Base-by-base conservation (phyloP, 2,113 vertebrate genomes). In the Apteryx mantelli region DNA sequence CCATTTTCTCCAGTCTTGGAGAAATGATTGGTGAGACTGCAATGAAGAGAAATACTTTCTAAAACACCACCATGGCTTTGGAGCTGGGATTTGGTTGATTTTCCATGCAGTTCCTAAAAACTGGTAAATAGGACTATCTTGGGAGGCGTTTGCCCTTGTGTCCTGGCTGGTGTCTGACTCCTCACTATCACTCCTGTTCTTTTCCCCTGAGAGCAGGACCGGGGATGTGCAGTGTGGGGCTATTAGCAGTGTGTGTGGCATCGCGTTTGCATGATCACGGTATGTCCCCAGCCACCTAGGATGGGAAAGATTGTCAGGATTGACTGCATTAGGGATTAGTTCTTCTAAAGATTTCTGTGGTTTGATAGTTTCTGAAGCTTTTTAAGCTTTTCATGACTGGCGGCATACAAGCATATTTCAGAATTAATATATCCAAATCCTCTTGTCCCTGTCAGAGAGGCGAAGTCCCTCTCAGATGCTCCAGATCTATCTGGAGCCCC, bases 221-320 rank as follows among this genome's bases (percentile, higher is more conserved):
- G 3, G 34, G 74, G 50, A 55, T 21, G 40, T 14, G 55, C 18
- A 11, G n/a, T 3, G 30, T 8, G 4, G 6, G 60, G 25, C 9
- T 40, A 36, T 1, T 14, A 66, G 60, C 48, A 36, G 65, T 1
- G 15, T 11, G 24, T 3, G 30, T 2, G 44, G 20, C 26, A 22
- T 8, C 0, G 2, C 7, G 11, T 30, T 36, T 5, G 1, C 2
- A 3, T 1, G 8, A n/a, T 13, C 2, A 0, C 24, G 63, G 36
- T 26, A 2, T 52, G 26, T 25, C 46, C 32, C 56, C 12, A 7
- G 7, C 10, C 9, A 46, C n/a, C 19, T 42, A 44, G n/a, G 19
- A 17, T 7, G 46, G 6, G 8, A 34, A 19, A 63, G 4, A 18
- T 46, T 38, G 16, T 44, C 48, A 56, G 74, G 21, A 28, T 5